These are phyloP conservation scores for Struthidea cinerea DNA, from an alignment of 2,113 vertebrate species.

Conservation along the genomic window DNA sequence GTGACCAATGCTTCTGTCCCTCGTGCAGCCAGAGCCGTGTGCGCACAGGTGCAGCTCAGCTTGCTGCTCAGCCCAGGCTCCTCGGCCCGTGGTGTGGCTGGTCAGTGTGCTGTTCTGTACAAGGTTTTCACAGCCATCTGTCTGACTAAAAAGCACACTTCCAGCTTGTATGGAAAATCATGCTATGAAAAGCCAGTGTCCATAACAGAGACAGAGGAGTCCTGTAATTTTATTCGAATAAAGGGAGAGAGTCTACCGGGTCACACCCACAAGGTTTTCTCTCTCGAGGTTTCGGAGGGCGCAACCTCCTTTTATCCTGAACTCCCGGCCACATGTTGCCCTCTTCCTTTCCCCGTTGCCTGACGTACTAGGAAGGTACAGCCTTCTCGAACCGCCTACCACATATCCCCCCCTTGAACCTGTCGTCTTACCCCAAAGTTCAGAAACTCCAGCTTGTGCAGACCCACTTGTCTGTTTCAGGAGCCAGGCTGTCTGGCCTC, in stretches of 20 bases:
- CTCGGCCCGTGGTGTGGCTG: rapidly evolving
- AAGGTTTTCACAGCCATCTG: rapidly evolving
- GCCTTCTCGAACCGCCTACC: neutral
- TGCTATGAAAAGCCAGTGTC: neutral
- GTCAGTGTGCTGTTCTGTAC: rapidly evolving
- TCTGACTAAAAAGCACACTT: neutral
- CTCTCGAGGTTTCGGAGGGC: no score
- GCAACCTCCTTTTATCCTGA: neutral
- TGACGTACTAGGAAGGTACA: neutral
- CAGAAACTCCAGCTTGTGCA: neutral
- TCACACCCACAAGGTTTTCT: no score
- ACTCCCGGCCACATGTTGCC: neutral
- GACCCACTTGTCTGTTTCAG: neutral
- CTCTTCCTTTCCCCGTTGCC: neutral
- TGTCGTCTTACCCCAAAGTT: neutral
- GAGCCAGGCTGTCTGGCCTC: neutral
- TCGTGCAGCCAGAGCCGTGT: rapidly evolving
- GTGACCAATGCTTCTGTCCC: rapidly evolving
- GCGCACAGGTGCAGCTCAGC: neutral
- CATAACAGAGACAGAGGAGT: neutral
- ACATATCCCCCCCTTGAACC: neutral
- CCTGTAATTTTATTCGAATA: neutral
- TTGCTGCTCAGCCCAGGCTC: neutral
- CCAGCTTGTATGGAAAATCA: neutral
- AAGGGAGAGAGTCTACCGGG: no score